phyloP scores from a whole-genome alignment of 2,797 vertebrate genomes.

The Sebastes ruberrimus region DNA sequence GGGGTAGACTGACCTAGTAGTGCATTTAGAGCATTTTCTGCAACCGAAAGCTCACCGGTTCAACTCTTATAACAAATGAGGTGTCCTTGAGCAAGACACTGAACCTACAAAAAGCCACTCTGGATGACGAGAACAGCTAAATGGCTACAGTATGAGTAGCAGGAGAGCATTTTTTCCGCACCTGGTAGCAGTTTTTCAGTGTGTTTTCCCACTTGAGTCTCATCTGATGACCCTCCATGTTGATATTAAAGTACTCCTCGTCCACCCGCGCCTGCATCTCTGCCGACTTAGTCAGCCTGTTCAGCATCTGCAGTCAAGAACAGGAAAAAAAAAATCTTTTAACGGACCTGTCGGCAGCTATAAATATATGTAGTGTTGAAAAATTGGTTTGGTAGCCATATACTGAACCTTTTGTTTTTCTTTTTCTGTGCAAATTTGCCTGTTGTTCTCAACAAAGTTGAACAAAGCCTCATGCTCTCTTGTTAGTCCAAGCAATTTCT shows the following conservation, averaged over 20 bases:
- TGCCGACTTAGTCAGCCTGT: conserved; percentile 89
- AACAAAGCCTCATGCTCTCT: conserved; percentile 89
- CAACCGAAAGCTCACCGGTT: neutral
- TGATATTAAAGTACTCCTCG: conserved; percentile 89
- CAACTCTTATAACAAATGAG: conserved; percentile 3
- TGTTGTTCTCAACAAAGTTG: conserved; percentile 87
- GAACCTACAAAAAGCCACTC: conserved; percentile 6
- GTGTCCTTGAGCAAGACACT: neutral
- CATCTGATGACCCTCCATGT: conserved; percentile 86
- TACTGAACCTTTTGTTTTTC: conserved; percentile 87
- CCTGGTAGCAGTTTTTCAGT: conserved; percentile 89
- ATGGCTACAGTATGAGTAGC: neutral
- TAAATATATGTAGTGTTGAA: neutral
- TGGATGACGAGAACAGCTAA: neutral
- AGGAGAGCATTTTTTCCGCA: conserved; percentile 28
- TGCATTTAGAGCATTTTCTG: neutral
- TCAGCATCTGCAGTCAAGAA: conserved; percentile 83
- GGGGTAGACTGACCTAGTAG: neutral
- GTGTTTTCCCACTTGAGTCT: conserved; percentile 90
- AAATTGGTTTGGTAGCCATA: neutral
- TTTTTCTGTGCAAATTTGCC: conserved; percentile 83
- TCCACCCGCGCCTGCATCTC: conserved; percentile 85
- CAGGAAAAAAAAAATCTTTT: neutral
- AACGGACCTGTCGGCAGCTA: neutral
- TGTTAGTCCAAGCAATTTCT: conserved; percentile 85